These are phyloP conservation scores for Distichodus sexfasciatus DNA, from an alignment of 2,797 vertebrate genomes.

Conservation along the genomic window DNA sequence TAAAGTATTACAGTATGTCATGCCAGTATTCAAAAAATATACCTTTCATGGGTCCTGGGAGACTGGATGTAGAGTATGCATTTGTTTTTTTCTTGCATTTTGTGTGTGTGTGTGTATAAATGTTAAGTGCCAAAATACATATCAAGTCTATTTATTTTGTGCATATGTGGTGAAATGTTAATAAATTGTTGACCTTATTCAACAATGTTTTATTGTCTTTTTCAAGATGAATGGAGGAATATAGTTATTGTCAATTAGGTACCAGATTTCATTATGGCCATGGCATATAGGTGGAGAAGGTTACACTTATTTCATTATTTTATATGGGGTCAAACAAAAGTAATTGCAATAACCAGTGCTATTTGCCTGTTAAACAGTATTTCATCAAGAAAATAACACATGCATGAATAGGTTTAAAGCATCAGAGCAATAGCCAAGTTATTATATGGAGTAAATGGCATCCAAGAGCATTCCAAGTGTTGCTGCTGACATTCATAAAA, in stretches of 20 bases:
- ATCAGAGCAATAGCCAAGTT: not conserved
- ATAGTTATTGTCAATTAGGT: no score
- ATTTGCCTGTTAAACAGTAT: slow-evolving; percentile 56
- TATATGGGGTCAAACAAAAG: slow-evolving; percentile 58
- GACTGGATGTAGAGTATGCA: not conserved
- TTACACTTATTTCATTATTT: slow-evolving; percentile 51
- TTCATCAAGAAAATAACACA: slow-evolving; percentile 40
- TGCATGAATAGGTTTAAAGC: slow-evolving; percentile 49
- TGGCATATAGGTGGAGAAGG: slow-evolving; percentile 48
- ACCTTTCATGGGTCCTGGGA: slow-evolving; percentile 3
- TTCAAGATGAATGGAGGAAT: slow-evolving; percentile 19
- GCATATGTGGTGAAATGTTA: slow-evolving; percentile 32
- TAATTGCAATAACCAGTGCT: slow-evolving; percentile 17
- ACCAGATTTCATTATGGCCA: not conserved
- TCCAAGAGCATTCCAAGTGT: no score
- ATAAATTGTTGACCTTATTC: slow-evolving; percentile 33
- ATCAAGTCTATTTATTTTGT: slow-evolving; percentile 13
- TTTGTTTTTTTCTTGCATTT: slow-evolving; percentile 12
- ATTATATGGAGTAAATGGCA: not conserved
- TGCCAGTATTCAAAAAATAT: not conserved
- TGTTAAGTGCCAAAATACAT: slow-evolving; percentile 9
- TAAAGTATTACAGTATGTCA: no score
- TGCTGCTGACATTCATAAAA: no score
- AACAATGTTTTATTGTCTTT: not conserved
- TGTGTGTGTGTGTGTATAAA: slow-evolving; percentile 39